Evolutionary conservation across 2,797 vertebrate species (phyloP).

Genomic region (Acrocephalus scirpaceus): DNA sequence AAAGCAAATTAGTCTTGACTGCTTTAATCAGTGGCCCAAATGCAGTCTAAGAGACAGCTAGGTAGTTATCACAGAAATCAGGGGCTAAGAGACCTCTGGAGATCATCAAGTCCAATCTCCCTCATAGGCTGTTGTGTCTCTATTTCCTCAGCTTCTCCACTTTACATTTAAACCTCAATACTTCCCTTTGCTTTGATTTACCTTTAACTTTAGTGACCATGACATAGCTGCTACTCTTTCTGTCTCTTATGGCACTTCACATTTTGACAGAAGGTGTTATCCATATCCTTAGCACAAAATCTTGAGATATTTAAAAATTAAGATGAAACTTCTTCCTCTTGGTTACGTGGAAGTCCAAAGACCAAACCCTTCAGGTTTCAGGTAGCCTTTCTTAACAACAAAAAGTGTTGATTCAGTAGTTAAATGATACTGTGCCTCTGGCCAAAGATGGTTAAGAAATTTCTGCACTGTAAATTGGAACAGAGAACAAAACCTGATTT

Average conservation of each 20-base stretch:
- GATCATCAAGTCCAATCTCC: neutral
- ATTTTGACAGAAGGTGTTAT: neutral
- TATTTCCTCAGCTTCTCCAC: neutral
- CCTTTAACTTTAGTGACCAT: neutral
- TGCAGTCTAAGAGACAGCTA: neutral
- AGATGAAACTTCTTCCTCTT: neutral
- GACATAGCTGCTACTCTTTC: neutral
- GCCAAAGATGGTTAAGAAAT: neutral
- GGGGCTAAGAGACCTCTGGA: neutral
- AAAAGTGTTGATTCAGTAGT: neutral
- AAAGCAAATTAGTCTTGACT: neutral
- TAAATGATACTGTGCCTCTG: neutral
- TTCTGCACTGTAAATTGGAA: neutral
- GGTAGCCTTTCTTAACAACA: neutral
- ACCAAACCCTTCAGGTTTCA: neutral
- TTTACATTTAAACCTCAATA: neutral
- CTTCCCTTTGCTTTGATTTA: neutral
- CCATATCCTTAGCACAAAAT: neutral
- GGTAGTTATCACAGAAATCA: neutral
- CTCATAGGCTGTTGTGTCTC: neutral
- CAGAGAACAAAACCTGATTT: neutral
- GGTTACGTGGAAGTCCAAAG: neutral
- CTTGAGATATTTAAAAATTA: neutral
- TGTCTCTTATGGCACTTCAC: neutral
- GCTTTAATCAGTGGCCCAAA: neutral